These are phyloP conservation scores for Drosophila leonis DNA, from an alignment of 2,888 invertebrate genomes.

Conservation along the genomic window DNA sequence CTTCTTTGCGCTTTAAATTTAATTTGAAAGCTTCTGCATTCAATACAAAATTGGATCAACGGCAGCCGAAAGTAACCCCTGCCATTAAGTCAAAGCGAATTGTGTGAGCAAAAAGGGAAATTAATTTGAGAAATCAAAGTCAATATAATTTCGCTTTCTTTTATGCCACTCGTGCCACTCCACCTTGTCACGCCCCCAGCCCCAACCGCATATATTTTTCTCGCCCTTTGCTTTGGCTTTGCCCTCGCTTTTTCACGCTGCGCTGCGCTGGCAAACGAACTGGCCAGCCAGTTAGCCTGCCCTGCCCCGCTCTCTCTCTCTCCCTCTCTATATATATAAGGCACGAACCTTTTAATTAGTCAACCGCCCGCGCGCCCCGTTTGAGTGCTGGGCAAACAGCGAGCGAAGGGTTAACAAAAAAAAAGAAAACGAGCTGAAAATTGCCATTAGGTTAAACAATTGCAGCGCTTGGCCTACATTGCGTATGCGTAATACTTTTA, in stretches of 20 bases:
- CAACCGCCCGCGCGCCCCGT: conserved; percentile 43
- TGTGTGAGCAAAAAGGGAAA: conserved; percentile 38
- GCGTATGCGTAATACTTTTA: conserved; percentile 76
- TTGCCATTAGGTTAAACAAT: conserved; percentile 76
- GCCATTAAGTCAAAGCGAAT: conserved; percentile 33
- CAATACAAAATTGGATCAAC: conserved; percentile 2
- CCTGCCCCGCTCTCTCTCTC: not conserved
- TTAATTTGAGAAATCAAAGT: conserved; percentile 75
- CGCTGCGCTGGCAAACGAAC: conserved; percentile 38
- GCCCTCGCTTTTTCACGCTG: conserved; percentile 32
- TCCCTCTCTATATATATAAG: not conserved
- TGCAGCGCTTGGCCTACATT: conserved; percentile 73
- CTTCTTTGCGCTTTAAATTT: not conserved
- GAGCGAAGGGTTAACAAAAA: conserved; percentile 20
- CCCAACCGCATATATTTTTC: conserved; percentile 14
- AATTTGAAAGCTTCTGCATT: not conserved
- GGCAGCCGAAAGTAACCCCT: not conserved
- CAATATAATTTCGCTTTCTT: conserved; percentile 76
- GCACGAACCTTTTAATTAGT: conserved; percentile 66
- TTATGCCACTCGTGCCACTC: conserved; percentile 36
- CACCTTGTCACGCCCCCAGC: not conserved
- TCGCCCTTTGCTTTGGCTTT: conserved; percentile 8
- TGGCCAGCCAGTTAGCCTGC: conserved; percentile 12
- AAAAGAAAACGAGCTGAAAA: conserved; percentile 38
- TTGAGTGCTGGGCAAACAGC: conserved; percentile 69